A percentile compares a stretch with the other conserved stretches of the same genome.
These are phyloP conservation scores for Ladona fulva DNA, from an alignment of 1,140 invertebrate genomes.

Conservation along the genomic window DNA sequence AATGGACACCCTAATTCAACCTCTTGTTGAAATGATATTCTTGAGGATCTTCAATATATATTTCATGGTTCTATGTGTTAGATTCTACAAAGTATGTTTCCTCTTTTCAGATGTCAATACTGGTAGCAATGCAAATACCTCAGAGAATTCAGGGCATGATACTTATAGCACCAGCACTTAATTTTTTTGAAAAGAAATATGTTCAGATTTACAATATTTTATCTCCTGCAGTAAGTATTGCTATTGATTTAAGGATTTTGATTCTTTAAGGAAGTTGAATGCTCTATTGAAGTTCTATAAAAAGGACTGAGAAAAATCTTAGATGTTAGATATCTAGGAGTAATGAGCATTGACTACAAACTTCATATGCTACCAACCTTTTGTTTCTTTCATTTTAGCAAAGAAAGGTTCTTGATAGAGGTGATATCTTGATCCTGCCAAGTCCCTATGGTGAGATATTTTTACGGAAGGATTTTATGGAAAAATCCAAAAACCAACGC, in stretches of 20 bases:
- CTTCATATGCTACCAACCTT: neutral
- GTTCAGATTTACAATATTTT: neutral
- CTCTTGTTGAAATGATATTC: too few relatives aligned
- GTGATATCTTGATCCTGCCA: neutral
- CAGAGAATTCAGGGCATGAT: neutral
- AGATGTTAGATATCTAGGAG: too few relatives aligned
- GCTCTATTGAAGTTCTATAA: too few relatives aligned
- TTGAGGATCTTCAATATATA: too few relatives aligned
- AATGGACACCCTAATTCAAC: too few relatives aligned
- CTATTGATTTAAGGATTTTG: neutral
- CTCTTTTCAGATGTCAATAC: neutral
- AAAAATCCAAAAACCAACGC: neutral
- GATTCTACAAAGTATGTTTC: too few relatives aligned
- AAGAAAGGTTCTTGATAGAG: neutral
- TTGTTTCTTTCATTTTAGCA: neutral
- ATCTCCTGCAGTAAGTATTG: neutral
- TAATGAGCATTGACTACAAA: neutral
- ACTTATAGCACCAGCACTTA: neutral
- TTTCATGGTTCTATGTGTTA: too few relatives aligned
- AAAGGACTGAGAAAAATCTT: too few relatives aligned
- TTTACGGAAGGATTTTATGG: neutral
- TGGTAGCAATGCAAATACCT: neutral
- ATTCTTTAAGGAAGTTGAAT: too few relatives aligned
- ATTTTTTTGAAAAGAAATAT: neutral
- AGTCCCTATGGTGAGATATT: constrained; percentile 9